Conservation (phyloP, 2,797 vertebrate genomes). For the Lithobates pipiens region DNA sequence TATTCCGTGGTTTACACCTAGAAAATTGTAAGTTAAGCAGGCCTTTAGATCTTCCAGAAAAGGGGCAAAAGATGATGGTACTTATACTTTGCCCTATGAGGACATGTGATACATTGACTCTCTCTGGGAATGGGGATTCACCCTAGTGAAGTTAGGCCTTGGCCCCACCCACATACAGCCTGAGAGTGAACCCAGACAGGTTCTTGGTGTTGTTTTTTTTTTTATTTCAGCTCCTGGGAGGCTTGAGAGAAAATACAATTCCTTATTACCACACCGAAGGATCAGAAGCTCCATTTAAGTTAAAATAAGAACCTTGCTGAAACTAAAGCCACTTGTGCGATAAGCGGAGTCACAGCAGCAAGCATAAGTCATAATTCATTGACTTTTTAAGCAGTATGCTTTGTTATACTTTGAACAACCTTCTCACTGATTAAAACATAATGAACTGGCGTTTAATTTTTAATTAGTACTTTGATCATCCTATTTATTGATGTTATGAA, state of each 20-base stretch:
- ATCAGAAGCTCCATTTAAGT: not conserved
- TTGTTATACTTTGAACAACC: slow-evolving; percentile 19
- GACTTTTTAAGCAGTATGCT: not conserved
- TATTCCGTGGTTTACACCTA: too few relatives aligned
- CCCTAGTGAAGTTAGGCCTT: too few relatives aligned
- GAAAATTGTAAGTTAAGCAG: too few relatives aligned
- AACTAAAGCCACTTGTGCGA: not conserved
- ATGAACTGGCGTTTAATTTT: slow-evolving; percentile 28
- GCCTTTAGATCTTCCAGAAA: too few relatives aligned
- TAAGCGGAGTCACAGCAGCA: not conserved
- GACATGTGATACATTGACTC: too few relatives aligned
- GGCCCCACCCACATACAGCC: too few relatives aligned
- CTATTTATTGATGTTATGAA: slow-evolving; percentile 45
- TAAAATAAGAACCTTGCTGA: not conserved
- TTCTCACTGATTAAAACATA: slow-evolving; percentile 33
- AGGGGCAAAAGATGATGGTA: too few relatives aligned
- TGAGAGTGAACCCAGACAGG: too few relatives aligned
- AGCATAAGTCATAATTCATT: not conserved
- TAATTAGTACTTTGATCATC: slow-evolving; percentile 42
- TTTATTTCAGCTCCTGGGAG: not conserved
- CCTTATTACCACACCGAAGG: not conserved
- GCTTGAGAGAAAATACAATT: not conserved
- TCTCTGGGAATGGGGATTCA: too few relatives aligned
- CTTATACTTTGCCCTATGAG: too few relatives aligned
- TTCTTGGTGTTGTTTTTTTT: not conserved